Evolutionary conservation across 2,888 invertebrate genomes (phyloP).

Genomic region (Fragum whitleyi): DNA sequence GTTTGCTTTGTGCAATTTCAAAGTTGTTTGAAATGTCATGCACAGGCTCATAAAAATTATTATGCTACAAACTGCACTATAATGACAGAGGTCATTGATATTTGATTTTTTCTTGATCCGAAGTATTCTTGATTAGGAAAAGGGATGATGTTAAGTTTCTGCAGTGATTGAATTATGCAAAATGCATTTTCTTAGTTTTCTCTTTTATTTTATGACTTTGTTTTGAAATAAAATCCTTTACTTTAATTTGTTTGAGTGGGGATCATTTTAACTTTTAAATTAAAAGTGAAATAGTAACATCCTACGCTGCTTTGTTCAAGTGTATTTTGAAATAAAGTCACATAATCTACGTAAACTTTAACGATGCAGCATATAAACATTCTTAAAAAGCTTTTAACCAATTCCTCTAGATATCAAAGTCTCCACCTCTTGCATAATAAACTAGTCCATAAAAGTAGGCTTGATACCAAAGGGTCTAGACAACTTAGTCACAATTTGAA

Average conservation of each 20-base stretch:
- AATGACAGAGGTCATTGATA: no score
- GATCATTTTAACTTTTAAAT: background rate
- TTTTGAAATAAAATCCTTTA: background rate
- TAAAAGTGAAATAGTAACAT: background rate
- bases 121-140: no score
- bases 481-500: no score
- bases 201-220: background rate
- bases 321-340: slow-evolving; percentile 4
- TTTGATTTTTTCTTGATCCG: no score
- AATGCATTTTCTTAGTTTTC: background rate
- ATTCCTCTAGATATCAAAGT: background rate
- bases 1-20: no score
- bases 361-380: background rate
- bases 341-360: background rate
- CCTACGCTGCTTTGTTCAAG: background rate
- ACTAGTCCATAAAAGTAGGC: no score
- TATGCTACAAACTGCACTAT: no score
- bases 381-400: slow-evolving; percentile 14
- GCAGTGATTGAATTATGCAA: background rate
- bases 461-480: no score
- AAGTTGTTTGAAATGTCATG: no score
- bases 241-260: background rate
- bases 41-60: no score
- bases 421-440: background rate
- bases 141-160: background rate